Percentiles rank a stretch among this genome's conserved stretches.
phyloP scores from a whole-genome alignment of 2,888 invertebrate genomes.

The Helleia helle region DNA sequence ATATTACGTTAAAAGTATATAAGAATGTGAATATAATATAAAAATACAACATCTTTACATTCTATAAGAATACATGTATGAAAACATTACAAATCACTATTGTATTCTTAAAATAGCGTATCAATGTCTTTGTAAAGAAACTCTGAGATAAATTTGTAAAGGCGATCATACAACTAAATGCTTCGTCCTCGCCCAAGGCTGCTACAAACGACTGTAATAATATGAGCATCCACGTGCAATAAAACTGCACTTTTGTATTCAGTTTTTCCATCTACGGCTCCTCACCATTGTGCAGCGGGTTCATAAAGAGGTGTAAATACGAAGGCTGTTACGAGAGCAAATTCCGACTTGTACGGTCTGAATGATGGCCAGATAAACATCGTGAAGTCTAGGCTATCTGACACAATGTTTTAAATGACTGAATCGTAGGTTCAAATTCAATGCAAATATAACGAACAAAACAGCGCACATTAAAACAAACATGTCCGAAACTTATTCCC shows the following conservation, averaged over 20 bases:
- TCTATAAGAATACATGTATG: background rate
- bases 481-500: slow-evolving; percentile 8
- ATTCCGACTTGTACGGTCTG: slow-evolving; percentile 27
- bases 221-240: slow-evolving; percentile 22
- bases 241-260: slow-evolving; percentile 24
- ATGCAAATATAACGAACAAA: slow-evolving; percentile 21
- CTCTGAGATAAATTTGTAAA: slow-evolving; percentile 15
- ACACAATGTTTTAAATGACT: slow-evolving; percentile 22
- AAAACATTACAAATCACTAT: slow-evolving; percentile 8
- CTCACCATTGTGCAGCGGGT: slow-evolving; percentile 27
- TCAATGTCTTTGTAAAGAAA: slow-evolving; percentile 16
- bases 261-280: slow-evolving; percentile 26
- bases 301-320: slow-evolving; percentile 28
- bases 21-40: no score
- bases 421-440: slow-evolving; percentile 22
- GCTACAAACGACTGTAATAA: slow-evolving; percentile 20
- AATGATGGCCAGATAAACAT: slow-evolving; percentile 28
- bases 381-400: slow-evolving; percentile 22
- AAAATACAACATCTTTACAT: slow-evolving; percentile 3
- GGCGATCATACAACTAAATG: slow-evolving; percentile 15
- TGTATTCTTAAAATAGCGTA: slow-evolving; percentile 11
- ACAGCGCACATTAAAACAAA: slow-evolving; percentile 5
- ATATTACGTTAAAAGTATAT: no score
- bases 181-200: slow-evolving; percentile 17
- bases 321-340: slow-evolving; percentile 27